Percentiles rank a stretch among this genome's conserved stretches.
phyloP scores from a whole-genome alignment of 1,140 invertebrate genomes.

The Ridgeia piscesae region DNA sequence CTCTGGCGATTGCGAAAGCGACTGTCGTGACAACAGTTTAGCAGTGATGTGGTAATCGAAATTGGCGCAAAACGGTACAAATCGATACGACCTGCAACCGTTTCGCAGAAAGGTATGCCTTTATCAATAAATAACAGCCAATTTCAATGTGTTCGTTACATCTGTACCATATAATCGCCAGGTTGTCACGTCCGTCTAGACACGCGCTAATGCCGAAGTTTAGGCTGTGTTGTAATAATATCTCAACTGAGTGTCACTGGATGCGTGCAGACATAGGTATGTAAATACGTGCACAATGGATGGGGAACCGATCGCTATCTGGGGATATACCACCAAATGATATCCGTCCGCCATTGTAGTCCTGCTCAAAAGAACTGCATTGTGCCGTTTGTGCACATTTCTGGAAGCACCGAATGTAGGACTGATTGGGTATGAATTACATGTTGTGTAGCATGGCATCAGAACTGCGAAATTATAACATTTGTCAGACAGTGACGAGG shows the following conservation, averaged over 20 bases:
- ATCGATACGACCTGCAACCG: neutral
- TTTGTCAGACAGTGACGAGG: too few relatives aligned
- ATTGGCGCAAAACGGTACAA: neutral
- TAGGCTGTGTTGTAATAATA: neutral
- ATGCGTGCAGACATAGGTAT: neutral
- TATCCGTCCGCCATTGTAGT: too few relatives aligned
- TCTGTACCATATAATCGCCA: neutral
- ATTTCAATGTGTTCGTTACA: neutral
- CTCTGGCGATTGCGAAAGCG: neutral
- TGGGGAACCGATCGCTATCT: neutral
- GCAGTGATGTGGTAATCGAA: neutral
- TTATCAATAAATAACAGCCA: neutral
- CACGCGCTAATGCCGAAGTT: neutral
- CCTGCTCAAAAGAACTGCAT: too few relatives aligned
- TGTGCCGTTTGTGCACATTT: too few relatives aligned
- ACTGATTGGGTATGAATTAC: too few relatives aligned
- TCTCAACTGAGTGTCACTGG: neutral
- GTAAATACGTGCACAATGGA: neutral
- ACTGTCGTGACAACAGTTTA: neutral
- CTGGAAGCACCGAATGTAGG: too few relatives aligned
- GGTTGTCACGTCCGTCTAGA: neutral
- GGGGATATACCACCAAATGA: too few relatives aligned
- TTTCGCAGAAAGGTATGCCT: neutral
- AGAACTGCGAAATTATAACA: too few relatives aligned
- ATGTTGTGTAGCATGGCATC: too few relatives aligned